Evolutionary conservation across 2,113 vertebrate genomes (phyloP).

Genomic region (Caloenas nicobarica): DNA sequence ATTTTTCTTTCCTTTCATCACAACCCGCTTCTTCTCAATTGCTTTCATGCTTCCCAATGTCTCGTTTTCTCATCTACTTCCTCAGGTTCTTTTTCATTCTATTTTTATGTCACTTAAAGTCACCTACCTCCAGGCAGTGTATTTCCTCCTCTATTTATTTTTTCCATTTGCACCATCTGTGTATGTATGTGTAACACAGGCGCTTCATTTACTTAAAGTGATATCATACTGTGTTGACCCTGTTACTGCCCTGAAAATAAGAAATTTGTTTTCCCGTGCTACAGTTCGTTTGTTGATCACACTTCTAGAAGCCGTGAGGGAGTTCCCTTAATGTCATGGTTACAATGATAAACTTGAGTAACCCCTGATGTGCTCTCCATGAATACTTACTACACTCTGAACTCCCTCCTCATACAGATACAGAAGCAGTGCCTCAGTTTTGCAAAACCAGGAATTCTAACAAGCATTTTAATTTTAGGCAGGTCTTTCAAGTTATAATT

Average conservation of each 20-base stretch:
- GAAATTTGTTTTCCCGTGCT: not conserved
- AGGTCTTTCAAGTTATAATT: not conserved
- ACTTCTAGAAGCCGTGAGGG: not conserved
- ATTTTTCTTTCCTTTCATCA: not conserved
- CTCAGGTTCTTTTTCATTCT: not conserved
- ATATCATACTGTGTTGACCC: not conserved
- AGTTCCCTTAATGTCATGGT: conserved; percentile 13
- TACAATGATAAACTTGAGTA: not conserved
- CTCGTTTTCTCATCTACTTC: not conserved
- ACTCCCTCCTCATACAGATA: not conserved
- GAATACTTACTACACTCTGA: not conserved
- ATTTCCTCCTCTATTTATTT: not conserved
- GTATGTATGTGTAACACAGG: not conserved
- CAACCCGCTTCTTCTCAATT: not conserved
- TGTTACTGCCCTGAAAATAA: conserved; percentile 3
- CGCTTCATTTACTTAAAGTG: not conserved
- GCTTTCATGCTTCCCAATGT: not conserved
- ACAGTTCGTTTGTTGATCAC: conserved; percentile 30
- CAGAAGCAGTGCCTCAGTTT: not conserved
- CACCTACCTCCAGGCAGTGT: conserved; percentile 37
- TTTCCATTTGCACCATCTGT: conserved; percentile 36
- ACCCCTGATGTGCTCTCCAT: not conserved
- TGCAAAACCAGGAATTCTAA: not conserved
- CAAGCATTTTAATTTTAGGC: not conserved
- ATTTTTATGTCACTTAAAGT: not conserved